These are phyloP conservation scores for Sapayoa aenigma DNA, from an alignment of 2,113 vertebrate genomes.

Conservation along the genomic window DNA sequence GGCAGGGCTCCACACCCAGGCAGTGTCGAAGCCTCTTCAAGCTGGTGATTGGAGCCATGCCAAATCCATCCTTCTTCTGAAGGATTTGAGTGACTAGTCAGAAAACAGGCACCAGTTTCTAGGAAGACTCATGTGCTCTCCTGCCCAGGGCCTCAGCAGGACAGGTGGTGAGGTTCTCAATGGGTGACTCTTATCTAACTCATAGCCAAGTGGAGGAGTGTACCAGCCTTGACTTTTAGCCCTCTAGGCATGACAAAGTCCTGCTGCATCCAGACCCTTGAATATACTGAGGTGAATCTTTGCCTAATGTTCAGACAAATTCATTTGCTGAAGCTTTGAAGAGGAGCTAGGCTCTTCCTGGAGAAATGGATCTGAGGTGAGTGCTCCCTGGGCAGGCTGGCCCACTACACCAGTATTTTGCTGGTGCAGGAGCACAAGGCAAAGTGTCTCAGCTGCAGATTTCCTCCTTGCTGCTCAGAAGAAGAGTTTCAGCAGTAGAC, in stretches of 20 bases:
- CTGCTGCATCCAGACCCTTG: neutral
- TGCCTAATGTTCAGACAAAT: neutral
- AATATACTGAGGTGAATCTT: fast-evolving
- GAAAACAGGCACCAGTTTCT: neutral
- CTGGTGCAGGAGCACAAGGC: neutral
- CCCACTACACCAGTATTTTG: neutral
- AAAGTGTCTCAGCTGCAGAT: neutral
- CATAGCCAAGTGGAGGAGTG: neutral
- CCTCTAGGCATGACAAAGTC: neutral
- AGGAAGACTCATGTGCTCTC: neutral
- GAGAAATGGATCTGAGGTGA: neutral
- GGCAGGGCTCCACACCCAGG: fast-evolving
- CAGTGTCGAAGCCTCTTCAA: neutral
- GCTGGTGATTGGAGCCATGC: fast-evolving
- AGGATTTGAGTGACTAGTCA: neutral
- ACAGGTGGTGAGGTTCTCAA: neutral
- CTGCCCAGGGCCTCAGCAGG: neutral
- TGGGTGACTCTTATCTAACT: neutral
- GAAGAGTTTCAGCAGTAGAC: neutral
- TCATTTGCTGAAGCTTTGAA: neutral
- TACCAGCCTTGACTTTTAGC: neutral
- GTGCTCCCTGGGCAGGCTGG: neutral
- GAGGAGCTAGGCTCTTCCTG: neutral
- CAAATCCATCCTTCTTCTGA: neutral
- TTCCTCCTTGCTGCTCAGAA: neutral